Evolutionary conservation across 2,888 invertebrate species (phyloP).

Genomic region (Pycnomerus fuliginosus): DNA sequence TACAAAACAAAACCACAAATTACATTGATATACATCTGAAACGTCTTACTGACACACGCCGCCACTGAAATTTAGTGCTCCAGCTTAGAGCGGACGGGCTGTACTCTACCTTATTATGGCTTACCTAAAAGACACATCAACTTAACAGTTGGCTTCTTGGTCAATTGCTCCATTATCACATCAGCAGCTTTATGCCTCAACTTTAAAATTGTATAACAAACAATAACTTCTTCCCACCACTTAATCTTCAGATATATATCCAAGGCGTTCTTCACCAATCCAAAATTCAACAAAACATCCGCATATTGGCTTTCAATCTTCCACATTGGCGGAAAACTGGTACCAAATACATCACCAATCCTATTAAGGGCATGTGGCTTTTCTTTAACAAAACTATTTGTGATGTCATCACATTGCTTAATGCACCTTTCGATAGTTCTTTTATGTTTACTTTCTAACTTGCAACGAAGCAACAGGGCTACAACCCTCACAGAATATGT

Average conservation of each 20-base stretch:
- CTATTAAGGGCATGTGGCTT: constrained; percentile 54
- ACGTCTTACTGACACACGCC: too few relatives aligned
- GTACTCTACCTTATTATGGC: too few relatives aligned
- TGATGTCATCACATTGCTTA: constrained; percentile 79
- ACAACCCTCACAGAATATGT: constrained; percentile 77
- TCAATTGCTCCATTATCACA: constrained; percentile 78
- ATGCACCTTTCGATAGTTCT: constrained; percentile 87
- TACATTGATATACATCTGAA: too few relatives aligned
- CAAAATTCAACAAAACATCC: constrained; percentile 75
- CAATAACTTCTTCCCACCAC: constrained; percentile 90
- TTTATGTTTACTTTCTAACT: constrained; percentile 72
- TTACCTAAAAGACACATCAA: constrained; percentile 79
- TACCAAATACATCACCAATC: constrained; percentile 66
- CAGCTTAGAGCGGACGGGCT: too few relatives aligned
- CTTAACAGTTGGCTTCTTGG: constrained; percentile 77
- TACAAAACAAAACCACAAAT: too few relatives aligned
- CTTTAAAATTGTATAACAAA: constrained; percentile 84
- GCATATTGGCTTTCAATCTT: constrained; percentile 74
- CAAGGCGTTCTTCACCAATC: constrained; percentile 80
- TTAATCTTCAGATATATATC: constrained; percentile 74
- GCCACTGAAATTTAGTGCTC: too few relatives aligned
- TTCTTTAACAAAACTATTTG: constrained; percentile 57
- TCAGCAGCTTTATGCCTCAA: constrained; percentile 89
- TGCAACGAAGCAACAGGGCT: constrained; percentile 73
- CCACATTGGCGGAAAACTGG: constrained; percentile 74